Evolutionary conservation across 2,113 vertebrate genomes (phyloP), one percentile per base, ranked within the genome.

Genomic region (Labeo catla): DNA sequence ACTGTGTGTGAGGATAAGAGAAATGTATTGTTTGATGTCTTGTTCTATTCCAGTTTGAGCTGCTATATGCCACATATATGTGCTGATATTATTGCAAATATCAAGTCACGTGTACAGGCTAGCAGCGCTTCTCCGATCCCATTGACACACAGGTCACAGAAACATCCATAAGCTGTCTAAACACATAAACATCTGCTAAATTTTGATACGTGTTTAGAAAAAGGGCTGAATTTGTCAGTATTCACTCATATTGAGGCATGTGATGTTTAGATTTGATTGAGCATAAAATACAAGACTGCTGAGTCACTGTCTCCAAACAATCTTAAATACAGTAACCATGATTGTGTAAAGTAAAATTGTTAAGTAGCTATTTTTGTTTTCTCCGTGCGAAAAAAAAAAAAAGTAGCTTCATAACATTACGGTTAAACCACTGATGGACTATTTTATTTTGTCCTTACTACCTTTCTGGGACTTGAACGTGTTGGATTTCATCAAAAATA

Each of bases 61-160:
- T 34, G 49, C 76, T 54, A 50, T 50, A 77, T 10, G 50, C 76
- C 76, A 77, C 68, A 86, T 43, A 86, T 36, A 81, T 16, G 82
- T 43, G 45, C 43, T 49, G 11, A 49, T 28, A 76, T 49, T 7
- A 12, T 23, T 9, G 57, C 61, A 82, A 19, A 50, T 36, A 49
- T 47, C 4, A 19, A 36, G 39, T 57, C 50, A 57, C 28, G 9
- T 77, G 76, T 21, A 21, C 76, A 72, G 15, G 76, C 23, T 9
- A 54, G 28, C 76, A 76, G 13, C 1, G 1, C 12, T 21, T 39
- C 52, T 23, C 36, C 15, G 36, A 61, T n/a, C 77, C 10, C 54
- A 23, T 15, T 2, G 19, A 80, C 54, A 63, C 57, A 80, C 19
- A 61, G 57, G 11, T 59, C 36, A 43, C 4, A 1, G 11, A 79